These are phyloP conservation scores for Epizoanthus scotinus DNA, from an alignment of 92 coral and sea anemone genomes.

Conservation along the genomic window DNA sequence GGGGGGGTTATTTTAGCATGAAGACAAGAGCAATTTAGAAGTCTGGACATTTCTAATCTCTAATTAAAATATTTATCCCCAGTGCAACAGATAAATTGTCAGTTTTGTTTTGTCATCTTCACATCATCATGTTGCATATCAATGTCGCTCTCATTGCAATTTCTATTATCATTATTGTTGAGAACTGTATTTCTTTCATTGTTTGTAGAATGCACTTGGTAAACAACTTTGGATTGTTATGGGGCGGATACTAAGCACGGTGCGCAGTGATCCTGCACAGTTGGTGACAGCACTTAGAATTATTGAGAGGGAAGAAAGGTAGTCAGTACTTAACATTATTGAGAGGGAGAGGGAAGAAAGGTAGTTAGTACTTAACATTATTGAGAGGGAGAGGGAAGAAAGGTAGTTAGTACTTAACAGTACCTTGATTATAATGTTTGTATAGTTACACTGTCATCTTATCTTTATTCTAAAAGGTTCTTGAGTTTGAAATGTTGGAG, in stretches of 20 bases:
- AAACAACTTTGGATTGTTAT: slow-evolving; percentile 92
- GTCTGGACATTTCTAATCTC: too few relatives aligned
- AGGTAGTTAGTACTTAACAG: slow-evolving; percentile 91
- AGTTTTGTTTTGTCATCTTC: too few relatives aligned
- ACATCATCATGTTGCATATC: not conserved
- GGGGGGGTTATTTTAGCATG: too few relatives aligned
- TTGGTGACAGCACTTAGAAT: slow-evolving; percentile 95
- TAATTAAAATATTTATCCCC: too few relatives aligned
- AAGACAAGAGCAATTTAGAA: too few relatives aligned
- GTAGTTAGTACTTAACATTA: slow-evolving; percentile 87
- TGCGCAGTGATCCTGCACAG: slow-evolving; percentile 95
- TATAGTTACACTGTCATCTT: too few relatives aligned
- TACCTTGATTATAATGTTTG: too few relatives aligned
- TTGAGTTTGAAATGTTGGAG: too few relatives aligned
- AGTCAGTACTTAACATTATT: slow-evolving; percentile 82
- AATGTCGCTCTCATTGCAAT: too few relatives aligned
- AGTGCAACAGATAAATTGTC: too few relatives aligned
- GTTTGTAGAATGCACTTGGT: slow-evolving; percentile 71
- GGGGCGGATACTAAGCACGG: slow-evolving; percentile 91
- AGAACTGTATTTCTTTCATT: not conserved
- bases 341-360: slow-evolving; percentile 96
- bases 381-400: slow-evolving; percentile 93
- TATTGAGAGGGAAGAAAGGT: slow-evolving; percentile 95
- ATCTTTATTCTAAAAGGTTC: too few relatives aligned
- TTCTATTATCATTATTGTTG: not conserved